Conservation (phyloP, 2,797 vertebrate species). For the Luscinia megarhynchos region DNA sequence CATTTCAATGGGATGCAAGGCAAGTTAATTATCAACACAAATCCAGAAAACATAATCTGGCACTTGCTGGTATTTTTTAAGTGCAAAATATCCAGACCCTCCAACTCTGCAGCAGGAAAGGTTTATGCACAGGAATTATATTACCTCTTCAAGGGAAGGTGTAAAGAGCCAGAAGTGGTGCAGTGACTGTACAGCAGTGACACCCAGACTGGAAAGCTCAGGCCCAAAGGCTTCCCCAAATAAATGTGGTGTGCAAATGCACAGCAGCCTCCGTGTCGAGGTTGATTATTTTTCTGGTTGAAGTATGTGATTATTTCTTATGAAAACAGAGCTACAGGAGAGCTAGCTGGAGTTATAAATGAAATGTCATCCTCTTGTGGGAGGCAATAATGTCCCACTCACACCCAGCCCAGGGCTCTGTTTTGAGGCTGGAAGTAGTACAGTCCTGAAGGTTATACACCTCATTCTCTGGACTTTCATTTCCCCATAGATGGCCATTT, state of each 20-base stretch:
- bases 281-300: background rate
- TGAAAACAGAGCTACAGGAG: background rate
- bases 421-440: background rate
- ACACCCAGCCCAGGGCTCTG: background rate
- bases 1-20: constrained; percentile 31
- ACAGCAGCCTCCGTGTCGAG: background rate
- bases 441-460: background rate
- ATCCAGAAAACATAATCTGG: constrained; percentile 48
- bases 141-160: background rate
- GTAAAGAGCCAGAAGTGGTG: background rate
- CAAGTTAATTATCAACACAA: constrained; percentile 58
- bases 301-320: background rate
- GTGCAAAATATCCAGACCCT: background rate
- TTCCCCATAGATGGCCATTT: background rate
- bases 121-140: background rate
- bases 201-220: background rate
- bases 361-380: background rate
- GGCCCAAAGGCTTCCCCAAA: background rate
- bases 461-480: background rate
- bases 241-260: background rate
- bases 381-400: background rate
- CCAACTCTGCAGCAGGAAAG: background rate
- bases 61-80: constrained; percentile 17
- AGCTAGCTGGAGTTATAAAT: background rate
- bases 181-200: background rate